Evolutionary conservation across 2,113 vertebrate species (phyloP), one percentile per base, ranked within the genome.

Genomic region (Zosterops japonicus): DNA sequence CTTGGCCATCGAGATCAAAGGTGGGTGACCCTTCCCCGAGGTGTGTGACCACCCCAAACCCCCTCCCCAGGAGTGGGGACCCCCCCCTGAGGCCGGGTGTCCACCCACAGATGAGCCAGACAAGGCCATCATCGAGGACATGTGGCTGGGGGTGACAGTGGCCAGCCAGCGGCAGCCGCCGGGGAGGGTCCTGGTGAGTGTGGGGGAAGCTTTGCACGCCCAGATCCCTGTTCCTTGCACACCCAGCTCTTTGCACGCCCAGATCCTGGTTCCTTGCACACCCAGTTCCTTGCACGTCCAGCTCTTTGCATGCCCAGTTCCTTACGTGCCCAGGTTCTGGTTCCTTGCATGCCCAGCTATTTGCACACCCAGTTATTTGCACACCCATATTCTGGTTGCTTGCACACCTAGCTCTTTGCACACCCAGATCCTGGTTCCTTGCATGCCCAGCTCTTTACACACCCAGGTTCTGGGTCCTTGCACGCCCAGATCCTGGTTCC

Each of bases 121-220:
- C 11, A 97, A 96, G 55, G 98, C 99, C 96, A 98, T 98, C 81
- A 98, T 99, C 49, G 98, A 99, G 93, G 98, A 98, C 92, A 99
- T 99, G 99, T 99, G 99, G 99, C 98, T 99, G 31, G 99, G 99
- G 12, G 99, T 99, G 95, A 99, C 99, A 0, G 98, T 99, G 96
- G 98, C 98, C 97, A 99, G 98, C 87, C 99, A 99, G 95, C 97
- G 98, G 72, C 80, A 94, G 13, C 94, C 94, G 0, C 94, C 97
- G 0, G 98, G 98, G 27, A 96, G 98, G 78, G 98, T 99, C 31
- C 94, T 99, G 99, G 99, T 99, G 97, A 99, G 99, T 95, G 14
- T 4, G 2, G 8, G 14, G 7, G 12, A 21, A 2, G 39, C 15
- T 17, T 7, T 2, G 44, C 42, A n/a, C 24, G 6, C 42, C 42